Conservation (phyloP, 2,888 invertebrate genomes). For the Sthenelais limicola region DNA sequence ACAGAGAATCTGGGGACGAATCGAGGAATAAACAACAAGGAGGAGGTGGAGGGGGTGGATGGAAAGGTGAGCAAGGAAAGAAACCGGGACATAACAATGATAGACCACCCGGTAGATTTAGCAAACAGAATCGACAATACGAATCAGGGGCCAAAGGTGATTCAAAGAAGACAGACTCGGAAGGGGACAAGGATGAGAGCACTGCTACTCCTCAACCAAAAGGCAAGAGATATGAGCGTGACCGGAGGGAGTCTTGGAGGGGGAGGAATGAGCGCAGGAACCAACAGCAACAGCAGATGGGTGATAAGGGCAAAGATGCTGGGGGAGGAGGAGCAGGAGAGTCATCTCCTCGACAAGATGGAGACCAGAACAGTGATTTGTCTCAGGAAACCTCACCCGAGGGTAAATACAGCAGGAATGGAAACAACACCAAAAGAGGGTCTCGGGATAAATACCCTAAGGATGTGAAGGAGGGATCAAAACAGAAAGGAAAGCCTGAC, state of each 20-base stretch:
- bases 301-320: not conserved
- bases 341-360: not conserved
- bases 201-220: conserved; percentile 6
- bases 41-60: not conserved
- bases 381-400: conserved; percentile 4
- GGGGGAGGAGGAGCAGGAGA: not conserved
- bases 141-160: not conserved
- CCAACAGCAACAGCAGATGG: not conserved
- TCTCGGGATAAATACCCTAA: not conserved
- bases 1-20: not conserved
- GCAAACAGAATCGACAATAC: conserved; percentile 26
- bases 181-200: not conserved
- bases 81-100: not conserved
- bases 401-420: not conserved
- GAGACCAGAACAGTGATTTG: not conserved
- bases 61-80: conserved; percentile 11
- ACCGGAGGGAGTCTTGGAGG: conserved; percentile 31
- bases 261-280: conserved; percentile 12
- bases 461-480: not conserved
- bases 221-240: conserved; percentile 40
- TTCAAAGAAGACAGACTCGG: not conserved
- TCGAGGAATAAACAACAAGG: not conserved
- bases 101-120: conserved; percentile 16
- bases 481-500: conserved; percentile 8
- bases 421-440: not conserved